A percentile compares a stretch with the other conserved stretches of the same genome.
Conservation (phyloP, 2,888 invertebrate species). For the Drosophila robusta region DNA sequence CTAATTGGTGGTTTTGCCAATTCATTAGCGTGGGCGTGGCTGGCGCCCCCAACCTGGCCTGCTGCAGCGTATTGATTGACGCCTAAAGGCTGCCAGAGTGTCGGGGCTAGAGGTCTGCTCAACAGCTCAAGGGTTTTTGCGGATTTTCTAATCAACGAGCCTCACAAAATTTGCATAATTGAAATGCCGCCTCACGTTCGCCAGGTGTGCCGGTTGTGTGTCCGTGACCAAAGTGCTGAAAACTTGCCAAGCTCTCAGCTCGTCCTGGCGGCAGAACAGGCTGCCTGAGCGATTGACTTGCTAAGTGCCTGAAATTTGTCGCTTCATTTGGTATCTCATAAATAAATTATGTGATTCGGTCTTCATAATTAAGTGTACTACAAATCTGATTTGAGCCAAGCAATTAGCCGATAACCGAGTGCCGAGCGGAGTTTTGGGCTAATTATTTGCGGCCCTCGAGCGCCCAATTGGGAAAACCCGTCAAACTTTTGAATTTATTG, state of each 20-base stretch:
- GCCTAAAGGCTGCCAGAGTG: conserved; percentile 38
- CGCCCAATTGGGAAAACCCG: conserved; percentile 1
- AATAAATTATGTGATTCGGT: conserved; percentile 69
- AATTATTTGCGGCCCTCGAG: conserved; percentile 53
- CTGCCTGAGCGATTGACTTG: conserved; percentile 66
- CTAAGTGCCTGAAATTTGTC: conserved; percentile 76
- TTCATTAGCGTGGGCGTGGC: conserved; percentile 67
- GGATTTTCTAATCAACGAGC: conserved; percentile 77
- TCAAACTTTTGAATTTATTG: conserved; percentile 16
- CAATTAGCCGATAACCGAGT: conserved; percentile 69
- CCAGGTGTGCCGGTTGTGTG: conserved; percentile 50
- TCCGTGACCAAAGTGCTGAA: conserved; percentile 53
- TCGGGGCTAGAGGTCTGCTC: conserved; percentile 1
- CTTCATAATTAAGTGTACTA: conserved; percentile 64
- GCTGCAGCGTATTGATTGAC: conserved; percentile 68
- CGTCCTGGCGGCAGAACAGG: conserved; percentile 5
- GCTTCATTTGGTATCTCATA: conserved; percentile 75
- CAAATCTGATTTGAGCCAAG: conserved; percentile 76
- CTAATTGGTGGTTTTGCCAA: conserved; percentile 75
- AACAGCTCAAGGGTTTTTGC: conserved; percentile 57
- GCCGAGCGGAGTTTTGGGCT: conserved; percentile 34
- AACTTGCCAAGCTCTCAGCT: conserved; percentile 28
- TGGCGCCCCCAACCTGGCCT: background rate
- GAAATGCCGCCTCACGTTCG: conserved; percentile 68
- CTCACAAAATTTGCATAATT: conserved; percentile 76